phyloP scores from a whole-genome alignment of 2,888 invertebrate genomes.

The Caradrina clavipalpis region DNA sequence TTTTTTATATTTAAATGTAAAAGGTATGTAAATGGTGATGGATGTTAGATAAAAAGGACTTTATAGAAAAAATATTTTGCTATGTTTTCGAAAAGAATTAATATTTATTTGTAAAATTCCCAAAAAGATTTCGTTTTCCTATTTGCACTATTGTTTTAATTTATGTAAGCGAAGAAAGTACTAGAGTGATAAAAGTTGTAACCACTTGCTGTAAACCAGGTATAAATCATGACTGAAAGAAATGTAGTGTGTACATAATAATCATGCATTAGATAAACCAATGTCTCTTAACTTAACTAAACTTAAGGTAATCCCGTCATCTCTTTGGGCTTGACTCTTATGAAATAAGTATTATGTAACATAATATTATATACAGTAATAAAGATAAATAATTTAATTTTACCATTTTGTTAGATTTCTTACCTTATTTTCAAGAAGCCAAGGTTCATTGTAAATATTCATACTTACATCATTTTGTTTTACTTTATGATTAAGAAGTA shows the following conservation, averaged over 20 bases:
- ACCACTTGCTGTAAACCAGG: slow-evolving; percentile 7
- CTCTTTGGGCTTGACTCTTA: slow-evolving; percentile 80
- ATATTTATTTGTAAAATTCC: slow-evolving; percentile 32
- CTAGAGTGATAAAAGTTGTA: neutral
- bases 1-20: slow-evolving; percentile 24
- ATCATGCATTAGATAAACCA: slow-evolving; percentile 24
- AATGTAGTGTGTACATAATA: slow-evolving; percentile 29
- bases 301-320: slow-evolving; percentile 57
- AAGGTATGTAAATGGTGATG: slow-evolving; percentile 42
- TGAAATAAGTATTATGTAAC: slow-evolving; percentile 66
- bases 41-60: slow-evolving; percentile 40
- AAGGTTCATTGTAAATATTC: slow-evolving; percentile 72
- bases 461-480: slow-evolving; percentile 65
- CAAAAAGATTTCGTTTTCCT: slow-evolving; percentile 1
- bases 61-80: slow-evolving; percentile 8
- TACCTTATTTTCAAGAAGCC: slow-evolving; percentile 41
- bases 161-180: neutral
- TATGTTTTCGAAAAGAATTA: slow-evolving; percentile 7
- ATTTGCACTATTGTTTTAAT: slow-evolving; percentile 11
- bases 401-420: slow-evolving; percentile 59
- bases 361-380: slow-evolving; percentile 58
- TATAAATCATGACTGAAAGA: slow-evolving; percentile 32
- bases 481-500: slow-evolving; percentile 60
- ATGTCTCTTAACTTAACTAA: slow-evolving; percentile 16
- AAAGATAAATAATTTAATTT: slow-evolving; percentile 55